phyloP scores from a whole-genome alignment of 2,888 invertebrate genomes.

The Lasius platythorax region DNA sequence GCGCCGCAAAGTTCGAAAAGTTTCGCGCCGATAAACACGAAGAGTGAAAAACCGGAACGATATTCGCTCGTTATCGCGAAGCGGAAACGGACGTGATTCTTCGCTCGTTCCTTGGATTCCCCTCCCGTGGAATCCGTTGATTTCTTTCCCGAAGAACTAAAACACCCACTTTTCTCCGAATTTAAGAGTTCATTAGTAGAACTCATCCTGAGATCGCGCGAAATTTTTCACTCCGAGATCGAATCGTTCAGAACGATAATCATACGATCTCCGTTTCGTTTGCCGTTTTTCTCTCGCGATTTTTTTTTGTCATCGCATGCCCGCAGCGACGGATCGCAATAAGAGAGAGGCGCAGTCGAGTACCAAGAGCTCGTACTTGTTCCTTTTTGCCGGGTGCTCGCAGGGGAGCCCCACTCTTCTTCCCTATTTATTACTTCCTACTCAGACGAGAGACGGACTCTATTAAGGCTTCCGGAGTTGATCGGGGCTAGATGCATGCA shows the following conservation, averaged over 20 bases:
- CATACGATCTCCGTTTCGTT: not conserved
- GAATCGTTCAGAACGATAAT: not conserved
- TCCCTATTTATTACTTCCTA: conserved; percentile 21
- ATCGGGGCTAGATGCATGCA: conserved; percentile 7
- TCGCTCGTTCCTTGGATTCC: not conserved
- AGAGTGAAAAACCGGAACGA: conserved; percentile 35
- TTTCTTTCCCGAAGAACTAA: not conserved
- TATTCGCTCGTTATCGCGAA: conserved; percentile 23
- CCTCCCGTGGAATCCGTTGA: no score
- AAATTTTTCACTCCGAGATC: not conserved
- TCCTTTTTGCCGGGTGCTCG: conserved; percentile 27
- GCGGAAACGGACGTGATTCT: not conserved
- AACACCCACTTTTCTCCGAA: not conserved
- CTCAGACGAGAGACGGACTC: conserved; percentile 1
- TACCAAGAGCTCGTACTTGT: conserved; percentile 14
- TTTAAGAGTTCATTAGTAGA: not conserved
- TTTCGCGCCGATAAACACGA: conserved; percentile 34
- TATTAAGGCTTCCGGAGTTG: conserved; percentile 35
- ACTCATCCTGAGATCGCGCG: not conserved
- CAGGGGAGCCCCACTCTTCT: conserved; percentile 22
- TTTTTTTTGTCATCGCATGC: not conserved
- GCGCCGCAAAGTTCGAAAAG: conserved; percentile 13
- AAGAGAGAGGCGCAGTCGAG: conserved; percentile 21
- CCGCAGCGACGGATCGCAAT: conserved; percentile 26
- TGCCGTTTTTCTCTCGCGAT: not conserved